phyloP scores from a whole-genome alignment of 2,113 vertebrate genomes.

The Telmatochromis brichardi region DNA sequence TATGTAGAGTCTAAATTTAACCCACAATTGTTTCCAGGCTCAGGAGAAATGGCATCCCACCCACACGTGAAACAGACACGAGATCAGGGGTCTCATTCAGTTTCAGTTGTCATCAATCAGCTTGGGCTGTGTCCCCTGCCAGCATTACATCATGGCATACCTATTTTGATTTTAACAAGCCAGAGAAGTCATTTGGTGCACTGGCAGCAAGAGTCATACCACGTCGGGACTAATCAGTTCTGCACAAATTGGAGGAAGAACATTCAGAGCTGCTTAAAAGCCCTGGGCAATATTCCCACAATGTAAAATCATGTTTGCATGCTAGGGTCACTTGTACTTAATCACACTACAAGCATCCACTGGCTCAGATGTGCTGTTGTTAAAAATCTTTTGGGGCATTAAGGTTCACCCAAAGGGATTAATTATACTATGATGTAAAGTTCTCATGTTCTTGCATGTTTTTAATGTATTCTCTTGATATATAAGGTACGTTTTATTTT shows the following conservation, averaged over 20 bases:
- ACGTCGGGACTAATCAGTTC: slow-evolving; percentile 31
- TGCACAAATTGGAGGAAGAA: slow-evolving; percentile 27
- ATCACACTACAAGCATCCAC: not conserved
- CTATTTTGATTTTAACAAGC: slow-evolving; percentile 38
- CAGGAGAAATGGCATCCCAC: slow-evolving; percentile 22
- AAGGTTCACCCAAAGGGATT: not conserved
- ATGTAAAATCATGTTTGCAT: slow-evolving; percentile 34
- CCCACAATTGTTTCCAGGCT: slow-evolving; percentile 59
- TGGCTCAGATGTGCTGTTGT: not conserved
- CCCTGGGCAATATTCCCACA: not conserved
- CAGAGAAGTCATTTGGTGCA: slow-evolving; percentile 10
- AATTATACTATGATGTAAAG: not conserved
- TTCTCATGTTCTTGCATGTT: not conserved
- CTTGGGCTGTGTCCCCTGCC: slow-evolving; percentile 22
- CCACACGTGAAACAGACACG: slow-evolving; percentile 38
- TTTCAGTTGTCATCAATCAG: slow-evolving; percentile 49
- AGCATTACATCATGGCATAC: slow-evolving; percentile 54
- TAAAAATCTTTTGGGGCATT: not conserved
- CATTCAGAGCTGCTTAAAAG: slow-evolving; percentile 26
- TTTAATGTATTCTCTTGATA: not conserved
- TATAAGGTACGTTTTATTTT: not conserved
- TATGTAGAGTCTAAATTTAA: slow-evolving; percentile 43
- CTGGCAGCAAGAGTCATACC: slow-evolving; percentile 14
- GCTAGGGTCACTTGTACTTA: slow-evolving; percentile 11
- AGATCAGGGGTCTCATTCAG: slow-evolving; percentile 20